phyloP scores from a whole-genome alignment of 2,113 vertebrate genomes.

The Myotis lucifugus region DNA sequence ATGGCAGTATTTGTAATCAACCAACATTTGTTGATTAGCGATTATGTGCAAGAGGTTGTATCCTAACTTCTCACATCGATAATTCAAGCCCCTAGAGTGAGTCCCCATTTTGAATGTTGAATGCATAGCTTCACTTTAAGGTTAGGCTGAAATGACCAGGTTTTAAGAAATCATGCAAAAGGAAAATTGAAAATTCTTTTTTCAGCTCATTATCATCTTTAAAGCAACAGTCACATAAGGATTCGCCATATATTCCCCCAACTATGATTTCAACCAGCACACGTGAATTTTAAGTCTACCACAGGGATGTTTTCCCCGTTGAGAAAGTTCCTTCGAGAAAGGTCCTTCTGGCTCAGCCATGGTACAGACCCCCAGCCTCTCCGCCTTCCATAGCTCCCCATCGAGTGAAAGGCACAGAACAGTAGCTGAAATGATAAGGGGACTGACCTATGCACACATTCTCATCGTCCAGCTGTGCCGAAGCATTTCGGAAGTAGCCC shows the following conservation, averaged over 20 bases:
- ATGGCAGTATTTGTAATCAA: neutral
- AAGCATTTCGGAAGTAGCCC: constrained; percentile 99
- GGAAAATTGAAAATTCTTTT: constrained; percentile 41
- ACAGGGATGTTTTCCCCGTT: constrained; percentile 71
- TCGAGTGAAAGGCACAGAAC: constrained; percentile 83
- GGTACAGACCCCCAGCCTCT: constrained; percentile 52
- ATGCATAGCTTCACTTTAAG: constrained; percentile 22
- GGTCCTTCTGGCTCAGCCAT: constrained; percentile 76
- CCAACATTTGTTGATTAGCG: neutral
- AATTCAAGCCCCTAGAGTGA: neutral
- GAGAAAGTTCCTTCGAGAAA: constrained; percentile 82
- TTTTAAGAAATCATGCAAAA: constrained; percentile 70
- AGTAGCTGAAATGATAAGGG: constrained; percentile 84
- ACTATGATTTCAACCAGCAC: constrained; percentile 57
- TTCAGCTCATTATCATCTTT: constrained; percentile 26
- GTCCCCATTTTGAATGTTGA: constrained; percentile 39
- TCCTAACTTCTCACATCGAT: neutral
- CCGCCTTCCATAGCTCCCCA: constrained; percentile 77
- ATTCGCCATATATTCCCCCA: constrained; percentile 43
- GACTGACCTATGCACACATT: constrained; percentile 99
- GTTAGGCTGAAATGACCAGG: constrained; percentile 32
- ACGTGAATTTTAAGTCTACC: constrained; percentile 68
- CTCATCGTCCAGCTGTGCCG: constrained; percentile 98
- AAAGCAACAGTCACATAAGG: neutral
- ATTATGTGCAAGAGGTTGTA: neutral